These are phyloP conservation scores for Heliornis fulica DNA, from an alignment of 2,113 vertebrate species.

Conservation along the genomic window DNA sequence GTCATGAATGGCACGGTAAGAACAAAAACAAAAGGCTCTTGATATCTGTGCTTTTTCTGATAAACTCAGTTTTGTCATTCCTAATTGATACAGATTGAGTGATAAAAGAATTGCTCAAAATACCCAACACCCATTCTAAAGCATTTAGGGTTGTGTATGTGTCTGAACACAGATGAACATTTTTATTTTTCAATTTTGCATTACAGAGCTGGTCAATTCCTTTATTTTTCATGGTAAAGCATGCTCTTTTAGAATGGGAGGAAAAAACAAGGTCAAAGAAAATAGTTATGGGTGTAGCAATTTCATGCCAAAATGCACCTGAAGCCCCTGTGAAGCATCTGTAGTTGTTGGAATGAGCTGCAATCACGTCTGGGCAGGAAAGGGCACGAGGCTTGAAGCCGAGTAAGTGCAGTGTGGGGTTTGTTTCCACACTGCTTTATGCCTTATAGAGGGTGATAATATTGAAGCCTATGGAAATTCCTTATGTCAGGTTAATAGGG, in stretches of 20 bases:
- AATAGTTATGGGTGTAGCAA: background rate
- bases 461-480: background rate
- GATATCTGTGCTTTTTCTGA: background rate
- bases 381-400: fast-evolving
- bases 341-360: background rate
- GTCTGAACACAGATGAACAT: background rate
- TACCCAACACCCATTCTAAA: background rate
- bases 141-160: background rate
- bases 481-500: background rate
- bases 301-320: background rate
- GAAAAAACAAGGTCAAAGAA: background rate
- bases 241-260: background rate
- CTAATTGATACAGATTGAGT: background rate
- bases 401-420: background rate
- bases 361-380: background rate
- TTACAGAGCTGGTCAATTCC: background rate
- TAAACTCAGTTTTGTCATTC: background rate
- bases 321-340: background rate
- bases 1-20: background rate
- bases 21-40: background rate
- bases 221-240: background rate
- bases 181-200: background rate
- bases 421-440: background rate
- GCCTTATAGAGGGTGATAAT: background rate
- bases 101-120: background rate